Evolutionary conservation across 2,888 invertebrate species (phyloP).

Genomic region (Chrysolina oricalcia): DNA sequence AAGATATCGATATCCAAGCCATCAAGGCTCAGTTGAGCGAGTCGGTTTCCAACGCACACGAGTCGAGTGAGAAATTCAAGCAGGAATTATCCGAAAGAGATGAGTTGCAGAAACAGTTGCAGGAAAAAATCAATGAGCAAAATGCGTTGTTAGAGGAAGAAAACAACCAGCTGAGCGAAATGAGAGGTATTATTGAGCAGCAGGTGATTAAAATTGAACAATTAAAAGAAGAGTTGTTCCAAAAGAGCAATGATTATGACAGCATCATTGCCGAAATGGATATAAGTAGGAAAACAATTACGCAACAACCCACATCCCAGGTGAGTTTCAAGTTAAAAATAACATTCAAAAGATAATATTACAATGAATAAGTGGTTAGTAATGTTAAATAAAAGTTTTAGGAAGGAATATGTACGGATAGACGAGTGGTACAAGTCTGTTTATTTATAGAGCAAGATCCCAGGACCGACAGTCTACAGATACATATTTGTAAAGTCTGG

Average conservation of each 20-base stretch:
- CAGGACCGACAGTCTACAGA: no score
- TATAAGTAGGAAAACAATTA: slow-evolving; percentile 56
- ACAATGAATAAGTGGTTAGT: no score
- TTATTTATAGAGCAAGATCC: no score
- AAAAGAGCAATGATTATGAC: slow-evolving; percentile 77
- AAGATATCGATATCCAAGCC: slow-evolving; percentile 63
- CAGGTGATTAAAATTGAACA: slow-evolving; percentile 85
- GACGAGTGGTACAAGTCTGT: no score
- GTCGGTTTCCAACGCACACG: slow-evolving; percentile 46
- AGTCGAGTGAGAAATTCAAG: slow-evolving; percentile 45
- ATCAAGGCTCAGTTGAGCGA: slow-evolving; percentile 60
- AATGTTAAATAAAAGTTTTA: no score
- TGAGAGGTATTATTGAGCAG: slow-evolving; percentile 78
- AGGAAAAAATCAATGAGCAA: slow-evolving; percentile 74
- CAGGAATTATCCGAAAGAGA: slow-evolving; percentile 25
- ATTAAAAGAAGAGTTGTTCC: slow-evolving; percentile 79
- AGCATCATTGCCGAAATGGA: slow-evolving; percentile 69
- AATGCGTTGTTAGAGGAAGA: slow-evolving; percentile 74
- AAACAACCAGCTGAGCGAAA: slow-evolving; percentile 74
- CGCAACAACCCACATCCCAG: slow-evolving; percentile 49
- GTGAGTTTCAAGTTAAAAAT: not conserved
- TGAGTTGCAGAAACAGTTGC: slow-evolving; percentile 62
- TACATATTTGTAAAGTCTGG: no score
- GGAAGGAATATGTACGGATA: no score
- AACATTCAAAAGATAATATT: not conserved